Evolutionary conservation across 92 coral and sea anemone genomes (phyloP).

Genomic region (Heteractis magnifica): DNA sequence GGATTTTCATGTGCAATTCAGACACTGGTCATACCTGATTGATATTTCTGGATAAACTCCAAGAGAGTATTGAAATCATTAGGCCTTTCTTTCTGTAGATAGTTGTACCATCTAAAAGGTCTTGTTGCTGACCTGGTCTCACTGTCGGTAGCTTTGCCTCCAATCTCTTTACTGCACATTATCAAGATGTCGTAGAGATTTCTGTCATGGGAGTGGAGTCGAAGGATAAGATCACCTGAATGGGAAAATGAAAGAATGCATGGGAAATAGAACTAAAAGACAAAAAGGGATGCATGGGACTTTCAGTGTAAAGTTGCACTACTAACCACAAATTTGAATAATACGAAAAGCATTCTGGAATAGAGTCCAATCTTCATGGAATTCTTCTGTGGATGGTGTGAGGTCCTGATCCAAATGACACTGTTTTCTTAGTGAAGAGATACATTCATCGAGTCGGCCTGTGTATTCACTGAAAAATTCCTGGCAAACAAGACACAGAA

Average conservation of each 20-base stretch:
- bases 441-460: conserved; percentile 75
- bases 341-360: conserved; percentile 94
- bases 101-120: conserved; percentile 86
- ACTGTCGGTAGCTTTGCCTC: conserved; percentile 16
- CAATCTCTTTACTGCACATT: conserved; percentile 53
- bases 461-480: conserved; percentile 88
- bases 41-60: conserved; percentile 84
- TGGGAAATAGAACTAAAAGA: background rate
- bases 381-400: conserved; percentile 46
- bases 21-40: conserved; percentile 56
- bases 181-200: conserved; percentile 54
- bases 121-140: conserved; percentile 35
- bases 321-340: conserved; percentile 94
- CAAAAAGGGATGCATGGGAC: background rate
- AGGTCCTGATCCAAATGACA: conserved; percentile 70
- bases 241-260: background rate
- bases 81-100: conserved; percentile 87
- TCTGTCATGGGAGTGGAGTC: conserved; percentile 66
- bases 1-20: background rate
- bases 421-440: conserved; percentile 65
- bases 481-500: conserved; percentile 26
- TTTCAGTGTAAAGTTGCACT: background rate
- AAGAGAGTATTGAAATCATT: conserved; percentile 65
- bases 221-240: conserved; percentile 80
- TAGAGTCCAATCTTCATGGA: conserved; percentile 93